Evolutionary conservation across 2,797 vertebrate species (phyloP).

Genomic region (Melanotaenia parkinsoni): DNA sequence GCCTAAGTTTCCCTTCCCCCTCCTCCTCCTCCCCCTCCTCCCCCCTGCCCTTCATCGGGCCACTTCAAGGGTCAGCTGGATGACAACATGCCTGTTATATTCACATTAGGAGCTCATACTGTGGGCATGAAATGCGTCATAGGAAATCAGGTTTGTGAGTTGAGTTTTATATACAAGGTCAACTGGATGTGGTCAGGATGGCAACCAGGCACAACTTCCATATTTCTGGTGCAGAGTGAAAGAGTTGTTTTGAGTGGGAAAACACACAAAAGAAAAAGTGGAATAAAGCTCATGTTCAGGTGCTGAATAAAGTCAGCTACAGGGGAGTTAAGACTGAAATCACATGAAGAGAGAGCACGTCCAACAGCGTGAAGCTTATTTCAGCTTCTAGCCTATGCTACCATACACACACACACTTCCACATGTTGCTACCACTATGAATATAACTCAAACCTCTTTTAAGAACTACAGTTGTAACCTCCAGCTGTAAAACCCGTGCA

Average conservation of each 20-base stretch:
- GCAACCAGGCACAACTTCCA: conserved; percentile 27
- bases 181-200: conserved; percentile 51
- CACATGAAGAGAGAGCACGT: conserved; percentile 26
- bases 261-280: conserved; percentile 9
- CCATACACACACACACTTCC: conserved; percentile 1
- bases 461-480: conserved; percentile 38
- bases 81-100: conserved; percentile 74
- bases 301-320: not conserved
- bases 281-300: conserved; percentile 15
- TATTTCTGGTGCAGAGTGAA: conserved; percentile 10
- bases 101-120: conserved; percentile 53
- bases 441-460: conserved; percentile 40
- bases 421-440: not conserved
- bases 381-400: conserved; percentile 17
- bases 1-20: conserved; percentile 81
- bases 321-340: conserved; percentile 42
- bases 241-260: conserved; percentile 17
- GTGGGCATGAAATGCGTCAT: conserved; percentile 36
- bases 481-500: no score
- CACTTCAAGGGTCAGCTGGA: conserved; percentile 83
- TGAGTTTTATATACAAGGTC: conserved; percentile 44
- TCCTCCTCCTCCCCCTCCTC: conserved; percentile 60
- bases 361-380: conserved; percentile 32
- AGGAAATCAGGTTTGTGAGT: conserved; percentile 56
- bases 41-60: conserved; percentile 71